These are phyloP conservation scores for Neopipo cinnamomea DNA, from an alignment of 2,113 vertebrate species.

Conservation along the genomic window DNA sequence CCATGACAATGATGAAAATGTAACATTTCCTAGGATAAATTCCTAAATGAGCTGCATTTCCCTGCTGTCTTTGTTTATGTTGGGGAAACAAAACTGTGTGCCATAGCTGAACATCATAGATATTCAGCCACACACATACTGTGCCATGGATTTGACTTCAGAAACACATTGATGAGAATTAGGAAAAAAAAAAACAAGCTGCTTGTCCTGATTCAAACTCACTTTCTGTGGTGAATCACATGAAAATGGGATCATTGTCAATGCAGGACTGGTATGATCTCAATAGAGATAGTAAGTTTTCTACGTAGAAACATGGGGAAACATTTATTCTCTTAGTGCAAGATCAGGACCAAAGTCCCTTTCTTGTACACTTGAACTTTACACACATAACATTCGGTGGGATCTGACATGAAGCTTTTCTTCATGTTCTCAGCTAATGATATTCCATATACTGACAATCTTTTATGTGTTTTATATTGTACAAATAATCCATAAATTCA, in stretches of 20 bases:
- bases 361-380: neutral
- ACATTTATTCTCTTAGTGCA: neutral
- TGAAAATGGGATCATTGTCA: neutral
- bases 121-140: neutral
- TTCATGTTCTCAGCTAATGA: neutral
- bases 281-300: neutral
- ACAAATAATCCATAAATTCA: conserved; percentile 38
- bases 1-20: neutral
- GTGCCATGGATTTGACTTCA: neutral
- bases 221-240: neutral
- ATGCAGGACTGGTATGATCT: neutral
- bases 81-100: neutral
- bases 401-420: neutral
- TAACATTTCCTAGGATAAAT: conserved; percentile 1
- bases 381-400: neutral
- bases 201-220: neutral
- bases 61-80: neutral
- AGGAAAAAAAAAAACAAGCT: neutral
- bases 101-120: neutral
- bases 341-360: neutral
- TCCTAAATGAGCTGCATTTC: neutral
- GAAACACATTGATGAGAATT: neutral
- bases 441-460: neutral
- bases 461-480: neutral
- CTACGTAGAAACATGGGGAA: neutral